Base-by-base conservation (phyloP, 2,888 invertebrate genomes). In the Troides oblongomaculatus region DNA sequence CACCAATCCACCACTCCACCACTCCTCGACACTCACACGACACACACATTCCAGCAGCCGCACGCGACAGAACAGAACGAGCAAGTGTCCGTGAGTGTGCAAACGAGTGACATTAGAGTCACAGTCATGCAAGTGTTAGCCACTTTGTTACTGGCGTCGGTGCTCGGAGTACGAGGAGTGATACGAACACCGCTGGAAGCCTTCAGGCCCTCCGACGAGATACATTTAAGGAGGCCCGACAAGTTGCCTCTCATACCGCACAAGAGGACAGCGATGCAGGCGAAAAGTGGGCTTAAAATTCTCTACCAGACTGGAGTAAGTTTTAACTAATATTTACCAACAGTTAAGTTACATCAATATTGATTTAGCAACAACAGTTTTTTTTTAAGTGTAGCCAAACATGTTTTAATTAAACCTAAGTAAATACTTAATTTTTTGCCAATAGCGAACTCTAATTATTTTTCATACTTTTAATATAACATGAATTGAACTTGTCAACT, bases 301-400 rank as follows among this genome's bases (percentile, higher is more conserved):
- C 92, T 96, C 72, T 96, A 96, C 85, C 96, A 95, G 89, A 94
- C 94, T 72, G 96, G 96, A 94, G 96, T 96, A 87, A 95, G 95
- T 93, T 21, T 21, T 2, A 57, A 18, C 21, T 57, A 6, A 57
- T 7, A 10, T 10, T 39, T 10, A 39, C 8, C 39, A 10, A 39
- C 10, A 39, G 8, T 30, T 2, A 30, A 30, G 25, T 30, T 30
- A 30, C 21, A 21, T 21, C 21, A 21, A 21, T 30, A 30, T 30
- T 30, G 5, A 30, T 30, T 30, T 30, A 30, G 30, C 30, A 30
- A 30, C 30, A 30, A 30, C 25, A 30, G 30, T 30, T 4, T 30
- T 30, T 30, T 30, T 30, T 30, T 30, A 30, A 30, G 30, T 30
- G 30, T 30, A 30, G 5, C 30, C 5, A 30, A 30, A 30, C 5